These are phyloP conservation scores for Hydroisotoma schaefferi DNA, from an alignment of 2,888 invertebrate species.

Conservation along the genomic window DNA sequence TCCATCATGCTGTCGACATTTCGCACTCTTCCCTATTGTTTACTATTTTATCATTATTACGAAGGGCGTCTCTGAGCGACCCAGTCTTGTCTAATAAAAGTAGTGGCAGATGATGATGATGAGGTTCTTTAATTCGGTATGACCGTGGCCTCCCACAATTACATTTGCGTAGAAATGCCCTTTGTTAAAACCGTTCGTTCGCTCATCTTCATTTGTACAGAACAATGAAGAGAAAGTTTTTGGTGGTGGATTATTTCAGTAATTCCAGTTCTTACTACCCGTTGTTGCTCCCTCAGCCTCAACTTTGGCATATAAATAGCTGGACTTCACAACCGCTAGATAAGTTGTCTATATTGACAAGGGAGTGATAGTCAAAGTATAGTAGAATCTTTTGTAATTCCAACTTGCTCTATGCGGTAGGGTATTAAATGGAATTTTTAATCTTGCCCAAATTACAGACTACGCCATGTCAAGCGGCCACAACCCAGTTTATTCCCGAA, in stretches of 20 bases:
- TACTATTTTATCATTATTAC: slow-evolving; percentile 20
- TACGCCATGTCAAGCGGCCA: background rate
- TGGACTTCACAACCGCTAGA: too few relatives aligned
- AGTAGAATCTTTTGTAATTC: background rate
- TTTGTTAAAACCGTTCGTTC: too few relatives aligned
- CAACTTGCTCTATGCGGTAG: background rate
- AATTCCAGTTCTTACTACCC: too few relatives aligned
- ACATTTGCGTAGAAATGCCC: background rate
- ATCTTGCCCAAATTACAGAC: slow-evolving; percentile 7
- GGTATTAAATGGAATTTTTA: slow-evolving; percentile 12
- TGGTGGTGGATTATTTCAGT: too few relatives aligned
- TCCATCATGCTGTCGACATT: slow-evolving; percentile 33
- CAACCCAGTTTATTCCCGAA: too few relatives aligned
- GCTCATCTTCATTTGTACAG: too few relatives aligned
- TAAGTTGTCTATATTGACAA: too few relatives aligned
- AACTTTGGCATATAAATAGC: too few relatives aligned
- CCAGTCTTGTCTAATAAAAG: background rate
- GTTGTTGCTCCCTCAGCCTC: too few relatives aligned
- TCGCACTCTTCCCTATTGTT: slow-evolving; percentile 12
- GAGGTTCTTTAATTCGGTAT: too few relatives aligned
- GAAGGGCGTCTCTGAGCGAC: slow-evolving; percentile 11
- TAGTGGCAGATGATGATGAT: slow-evolving; percentile 9
- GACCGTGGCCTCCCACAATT: background rate
- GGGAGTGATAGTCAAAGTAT: background rate
- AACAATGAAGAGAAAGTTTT: background rate